Evolutionary conservation across 2,888 invertebrate genomes (phyloP).

Genomic region (Ornithoptera priamus): DNA sequence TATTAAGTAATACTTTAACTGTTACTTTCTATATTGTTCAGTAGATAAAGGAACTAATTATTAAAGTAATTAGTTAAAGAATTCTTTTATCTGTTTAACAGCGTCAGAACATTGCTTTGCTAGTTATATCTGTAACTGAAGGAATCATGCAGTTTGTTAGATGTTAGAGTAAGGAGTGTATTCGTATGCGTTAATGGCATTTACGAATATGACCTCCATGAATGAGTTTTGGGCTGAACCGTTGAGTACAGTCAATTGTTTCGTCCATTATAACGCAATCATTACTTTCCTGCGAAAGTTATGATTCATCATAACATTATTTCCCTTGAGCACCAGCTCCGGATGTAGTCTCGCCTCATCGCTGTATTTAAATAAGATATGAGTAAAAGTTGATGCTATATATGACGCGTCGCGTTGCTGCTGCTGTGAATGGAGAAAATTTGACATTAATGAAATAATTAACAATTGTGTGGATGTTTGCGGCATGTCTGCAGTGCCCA

Average conservation of each 20-base stretch:
- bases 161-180: too few relatives aligned
- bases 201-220: too few relatives aligned
- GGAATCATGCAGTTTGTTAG: too few relatives aligned
- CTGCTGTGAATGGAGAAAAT: too few relatives aligned
- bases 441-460: too few relatives aligned
- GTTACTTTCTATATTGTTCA: slow-evolving; percentile 8
- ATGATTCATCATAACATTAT: neutral
- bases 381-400: neutral
- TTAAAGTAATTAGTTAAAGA: slow-evolving; percentile 3
- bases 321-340: neutral
- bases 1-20: too few relatives aligned
- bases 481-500: too few relatives aligned
- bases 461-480: too few relatives aligned
- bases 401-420: neutral
- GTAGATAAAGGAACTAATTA: slow-evolving; percentile 17
- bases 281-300: neutral
- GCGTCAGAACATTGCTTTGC: neutral
- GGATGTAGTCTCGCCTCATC: neutral
- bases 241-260: too few relatives aligned
- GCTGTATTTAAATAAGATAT: slow-evolving; percentile 8
- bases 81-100: neutral
- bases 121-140: neutral
- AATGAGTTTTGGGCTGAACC: too few relatives aligned
- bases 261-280: too few relatives aligned
- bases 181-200: too few relatives aligned